A percentile compares a stretch with the other conserved stretches of the same genome.
These are phyloP conservation scores for Listrodromus nycthemerus DNA, from an alignment of 2,888 invertebrate genomes.

Conservation along the genomic window DNA sequence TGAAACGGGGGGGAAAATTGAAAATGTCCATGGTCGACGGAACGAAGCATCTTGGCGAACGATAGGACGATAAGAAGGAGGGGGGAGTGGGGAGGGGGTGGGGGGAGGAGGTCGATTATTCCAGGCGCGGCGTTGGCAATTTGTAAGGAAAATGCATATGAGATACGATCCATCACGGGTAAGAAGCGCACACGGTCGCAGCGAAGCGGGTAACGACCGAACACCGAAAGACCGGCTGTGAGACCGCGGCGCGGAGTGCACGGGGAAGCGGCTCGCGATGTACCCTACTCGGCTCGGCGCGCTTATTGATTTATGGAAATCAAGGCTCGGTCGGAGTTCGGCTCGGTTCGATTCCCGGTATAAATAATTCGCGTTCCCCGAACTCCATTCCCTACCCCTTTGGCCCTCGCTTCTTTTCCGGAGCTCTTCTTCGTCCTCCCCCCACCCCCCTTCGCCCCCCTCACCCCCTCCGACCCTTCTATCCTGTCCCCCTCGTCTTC, in stretches of 20 bases:
- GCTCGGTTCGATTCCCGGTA: constrained; percentile 71
- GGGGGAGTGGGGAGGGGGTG: too few species aligned
- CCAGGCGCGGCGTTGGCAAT: constrained; percentile 71
- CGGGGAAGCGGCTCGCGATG: constrained; percentile 54
- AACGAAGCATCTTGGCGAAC: constrained; percentile 28
- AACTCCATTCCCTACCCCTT: constrained; percentile 53
- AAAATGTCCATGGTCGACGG: constrained; percentile 18
- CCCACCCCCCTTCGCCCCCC: too few species aligned
- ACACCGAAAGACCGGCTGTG: constrained; percentile 70
- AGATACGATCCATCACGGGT: constrained; percentile 74
- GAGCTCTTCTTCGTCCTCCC: too few species aligned
- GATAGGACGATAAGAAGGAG: constrained; percentile 50
- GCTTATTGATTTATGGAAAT: constrained; percentile 79
- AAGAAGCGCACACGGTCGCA: constrained; percentile 67
- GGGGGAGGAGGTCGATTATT: constrained; percentile 54
- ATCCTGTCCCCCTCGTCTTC: constrained; percentile 38
- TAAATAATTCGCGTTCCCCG: constrained; percentile 73
- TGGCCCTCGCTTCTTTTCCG: constrained; percentile 47
- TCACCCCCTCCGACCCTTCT: too few species aligned
- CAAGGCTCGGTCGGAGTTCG: constrained; percentile 73
- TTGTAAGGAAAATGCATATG: constrained; percentile 76
- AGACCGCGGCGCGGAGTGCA: constrained; percentile 56
- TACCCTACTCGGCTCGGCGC: constrained; percentile 62
- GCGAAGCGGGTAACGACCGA: constrained; percentile 68
- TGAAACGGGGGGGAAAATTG: neutral